A percentile compares a stretch with the other conserved stretches of the same genome.
Evolutionary conservation across 2,113 vertebrate species (phyloP).

Genomic region (Daphoenositta chrysoptera): DNA sequence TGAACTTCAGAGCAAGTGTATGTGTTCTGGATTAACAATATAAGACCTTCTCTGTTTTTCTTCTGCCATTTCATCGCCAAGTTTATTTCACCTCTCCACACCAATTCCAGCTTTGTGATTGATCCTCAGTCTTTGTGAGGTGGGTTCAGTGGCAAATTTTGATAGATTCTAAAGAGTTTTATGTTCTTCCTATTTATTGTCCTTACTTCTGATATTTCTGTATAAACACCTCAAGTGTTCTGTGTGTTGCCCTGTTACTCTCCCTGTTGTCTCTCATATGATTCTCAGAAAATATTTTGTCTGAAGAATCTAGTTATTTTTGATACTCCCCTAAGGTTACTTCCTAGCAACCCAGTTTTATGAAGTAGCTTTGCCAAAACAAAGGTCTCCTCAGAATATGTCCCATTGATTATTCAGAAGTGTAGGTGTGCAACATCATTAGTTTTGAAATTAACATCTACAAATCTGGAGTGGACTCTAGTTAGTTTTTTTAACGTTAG

Average conservation of each 20-base stretch:
- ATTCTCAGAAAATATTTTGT: not conserved
- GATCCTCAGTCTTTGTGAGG: not conserved
- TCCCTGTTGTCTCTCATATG: not conserved
- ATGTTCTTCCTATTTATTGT: not conserved
- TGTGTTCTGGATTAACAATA: not conserved
- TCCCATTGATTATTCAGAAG: not conserved
- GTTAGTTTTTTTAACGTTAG: not conserved
- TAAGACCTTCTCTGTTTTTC: not conserved
- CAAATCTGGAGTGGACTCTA: not conserved
- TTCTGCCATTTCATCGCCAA: not conserved
- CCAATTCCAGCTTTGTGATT: not conserved
- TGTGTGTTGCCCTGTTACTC: not conserved
- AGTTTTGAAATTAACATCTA: not conserved
- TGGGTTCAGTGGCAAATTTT: not conserved
- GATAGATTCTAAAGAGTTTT: not conserved
- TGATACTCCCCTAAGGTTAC: rapidly evolving
- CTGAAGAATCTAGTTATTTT: not conserved
- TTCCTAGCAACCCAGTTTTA: not conserved
- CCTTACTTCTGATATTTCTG: not conserved
- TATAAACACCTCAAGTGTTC: not conserved
- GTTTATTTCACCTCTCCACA: not conserved
- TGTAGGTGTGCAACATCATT: not conserved
- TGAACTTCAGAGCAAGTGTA: not conserved
- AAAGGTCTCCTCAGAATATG: not conserved
- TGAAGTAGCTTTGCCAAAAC: not conserved